Evolutionary conservation across 2,888 invertebrate species (phyloP).

Genomic region (Stegophylla sp.): DNA sequence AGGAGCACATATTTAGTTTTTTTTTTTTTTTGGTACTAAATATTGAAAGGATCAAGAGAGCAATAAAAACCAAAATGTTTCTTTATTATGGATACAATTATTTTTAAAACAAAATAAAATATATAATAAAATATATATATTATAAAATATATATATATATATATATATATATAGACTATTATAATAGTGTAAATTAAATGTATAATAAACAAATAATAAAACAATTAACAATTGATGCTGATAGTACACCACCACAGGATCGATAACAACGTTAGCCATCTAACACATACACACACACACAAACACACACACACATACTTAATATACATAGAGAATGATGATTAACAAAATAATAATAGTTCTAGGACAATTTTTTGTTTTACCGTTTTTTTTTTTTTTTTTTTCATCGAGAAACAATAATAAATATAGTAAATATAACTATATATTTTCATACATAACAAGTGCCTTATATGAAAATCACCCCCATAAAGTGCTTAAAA

Average conservation of each 20-base stretch:
- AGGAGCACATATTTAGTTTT: background rate
- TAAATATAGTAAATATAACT: background rate
- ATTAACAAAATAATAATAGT: constrained; percentile 17
- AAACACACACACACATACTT: background rate
- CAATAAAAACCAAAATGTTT: constrained; percentile 51
- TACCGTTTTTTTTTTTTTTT: constrained; percentile 6
- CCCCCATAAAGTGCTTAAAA: too few relatives aligned
- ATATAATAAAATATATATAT: constrained; percentile 9
- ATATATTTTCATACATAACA: background rate
- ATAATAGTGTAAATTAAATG: constrained; percentile 39
- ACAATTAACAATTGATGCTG: constrained; percentile 33
- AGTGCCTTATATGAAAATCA: too few relatives aligned
- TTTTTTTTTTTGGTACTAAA: background rate
- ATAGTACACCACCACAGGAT: constrained; percentile 9
- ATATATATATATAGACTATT: constrained; percentile 16
- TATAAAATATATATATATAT: constrained; percentile 12
- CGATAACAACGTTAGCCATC: constrained; percentile 17
- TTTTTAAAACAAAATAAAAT: constrained; percentile 56
- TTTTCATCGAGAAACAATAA: constrained; percentile 21
- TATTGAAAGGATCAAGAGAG: constrained; percentile 33
- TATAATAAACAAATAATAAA: constrained; percentile 46
- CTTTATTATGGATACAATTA: constrained; percentile 51
- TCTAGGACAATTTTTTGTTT: too few relatives aligned
- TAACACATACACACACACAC: constrained; percentile 4
- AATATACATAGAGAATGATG: background rate